Evolutionary conservation across 2,797 vertebrate species (phyloP).

Genomic region (Chrysocyon brachyurus): DNA sequence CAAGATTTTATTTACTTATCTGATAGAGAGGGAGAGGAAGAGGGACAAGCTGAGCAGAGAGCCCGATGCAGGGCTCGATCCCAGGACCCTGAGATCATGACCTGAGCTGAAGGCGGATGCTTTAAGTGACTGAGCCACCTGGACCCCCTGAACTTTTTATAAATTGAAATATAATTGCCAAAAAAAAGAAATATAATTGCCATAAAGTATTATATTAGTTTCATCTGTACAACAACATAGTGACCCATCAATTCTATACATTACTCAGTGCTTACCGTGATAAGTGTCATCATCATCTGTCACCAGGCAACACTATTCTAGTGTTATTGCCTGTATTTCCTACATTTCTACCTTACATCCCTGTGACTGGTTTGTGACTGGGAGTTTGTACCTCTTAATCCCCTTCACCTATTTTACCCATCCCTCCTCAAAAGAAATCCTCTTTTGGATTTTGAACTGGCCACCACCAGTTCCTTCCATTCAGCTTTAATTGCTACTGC

Average conservation of each 20-base stretch:
- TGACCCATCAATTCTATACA: background rate
- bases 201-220: background rate
- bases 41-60: no score
- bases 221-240: background rate
- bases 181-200: background rate
- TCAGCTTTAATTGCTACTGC: background rate
- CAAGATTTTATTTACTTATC: no score
- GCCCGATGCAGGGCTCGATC: no score
- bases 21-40: no score
- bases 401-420: background rate
- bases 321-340: background rate
- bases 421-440: background rate
- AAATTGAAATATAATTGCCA: background rate
- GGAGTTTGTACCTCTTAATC: background rate
- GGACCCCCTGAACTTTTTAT: no score
- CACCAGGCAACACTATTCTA: background rate
- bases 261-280: background rate
- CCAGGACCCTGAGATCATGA: no score
- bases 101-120: no score
- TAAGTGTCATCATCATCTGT: background rate
- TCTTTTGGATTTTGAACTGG: background rate
- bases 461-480: background rate
- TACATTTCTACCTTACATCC: background rate
- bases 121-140: no score
- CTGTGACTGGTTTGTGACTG: background rate